Conservation (phyloP, 2,888 invertebrate genomes). For the Nomada ferruginata region DNA sequence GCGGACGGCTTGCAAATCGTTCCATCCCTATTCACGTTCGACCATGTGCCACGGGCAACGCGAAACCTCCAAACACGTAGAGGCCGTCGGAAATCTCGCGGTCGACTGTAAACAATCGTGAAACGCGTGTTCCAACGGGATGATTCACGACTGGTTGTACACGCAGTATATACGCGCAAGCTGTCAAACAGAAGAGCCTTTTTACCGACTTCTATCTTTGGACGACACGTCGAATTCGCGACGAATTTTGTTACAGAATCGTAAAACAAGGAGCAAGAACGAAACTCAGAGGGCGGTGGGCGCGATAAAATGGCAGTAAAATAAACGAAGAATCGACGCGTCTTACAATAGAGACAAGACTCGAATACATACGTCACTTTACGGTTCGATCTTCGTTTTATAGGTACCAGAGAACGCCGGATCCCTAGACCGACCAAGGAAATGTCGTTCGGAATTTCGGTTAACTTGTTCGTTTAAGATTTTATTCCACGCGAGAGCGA, state of each 20-base stretch:
- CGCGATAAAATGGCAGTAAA: background rate
- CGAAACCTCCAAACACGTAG: background rate
- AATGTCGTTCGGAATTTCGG: constrained; percentile 19
- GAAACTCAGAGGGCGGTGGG: background rate
- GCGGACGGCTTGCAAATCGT: constrained; percentile 54
- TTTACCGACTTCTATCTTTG: too few species aligned
- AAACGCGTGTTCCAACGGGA: background rate
- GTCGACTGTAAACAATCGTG: background rate
- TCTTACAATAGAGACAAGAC: constrained; percentile 1
- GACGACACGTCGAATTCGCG: background rate
- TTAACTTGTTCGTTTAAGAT: background rate
- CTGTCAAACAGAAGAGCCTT: too few species aligned
- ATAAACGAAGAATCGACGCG: background rate
- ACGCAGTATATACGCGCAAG: too few species aligned
- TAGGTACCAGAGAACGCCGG: constrained; percentile 1
- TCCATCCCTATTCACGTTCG: constrained; percentile 2
- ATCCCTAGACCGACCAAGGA: background rate
- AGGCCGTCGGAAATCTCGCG: constrained; percentile 3
- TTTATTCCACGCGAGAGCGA: background rate
- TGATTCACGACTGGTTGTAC: too few species aligned
- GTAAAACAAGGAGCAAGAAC: background rate
- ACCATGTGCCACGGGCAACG: background rate
- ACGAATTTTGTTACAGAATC: background rate
- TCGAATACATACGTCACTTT: constrained; percentile 20
- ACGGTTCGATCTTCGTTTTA: constrained; percentile 29